Conservation (phyloP, 1,140 invertebrate species). For the Phenacoccus solenopsis region DNA sequence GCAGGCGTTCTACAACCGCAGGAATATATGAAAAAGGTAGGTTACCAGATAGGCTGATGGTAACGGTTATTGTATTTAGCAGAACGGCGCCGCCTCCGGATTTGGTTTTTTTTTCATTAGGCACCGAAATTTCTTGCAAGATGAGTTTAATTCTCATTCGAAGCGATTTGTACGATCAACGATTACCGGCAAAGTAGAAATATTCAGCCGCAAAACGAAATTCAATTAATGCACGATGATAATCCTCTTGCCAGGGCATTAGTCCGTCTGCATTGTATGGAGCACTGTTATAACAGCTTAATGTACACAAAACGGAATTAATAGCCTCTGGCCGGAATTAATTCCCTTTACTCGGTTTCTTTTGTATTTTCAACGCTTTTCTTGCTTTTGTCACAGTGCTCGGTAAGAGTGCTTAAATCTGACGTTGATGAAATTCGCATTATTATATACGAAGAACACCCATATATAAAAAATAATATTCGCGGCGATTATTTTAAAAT, state of each 20-base stretch:
- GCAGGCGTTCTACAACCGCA: too few species aligned
- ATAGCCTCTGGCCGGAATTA: constrained; percentile 14
- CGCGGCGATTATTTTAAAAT: too few species aligned
- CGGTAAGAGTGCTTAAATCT: background rate
- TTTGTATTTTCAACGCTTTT: background rate
- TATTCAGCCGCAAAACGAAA: background rate
- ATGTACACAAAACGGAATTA: constrained; percentile 13
- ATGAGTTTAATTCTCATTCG: background rate
- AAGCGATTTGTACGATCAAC: background rate
- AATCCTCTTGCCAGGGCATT: background rate
- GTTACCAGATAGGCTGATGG: too few species aligned
- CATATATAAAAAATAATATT: too few species aligned
- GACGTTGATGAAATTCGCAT: background rate
- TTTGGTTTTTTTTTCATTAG: too few species aligned
- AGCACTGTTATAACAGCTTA: constrained; percentile 7
- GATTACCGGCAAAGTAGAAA: background rate
- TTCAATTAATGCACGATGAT: constrained; percentile 6
- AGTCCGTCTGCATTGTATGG: background rate
- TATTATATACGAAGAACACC: too few species aligned
- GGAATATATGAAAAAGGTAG: too few species aligned
- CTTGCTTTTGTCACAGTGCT: background rate
- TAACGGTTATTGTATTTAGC: too few species aligned
- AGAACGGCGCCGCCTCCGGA: too few species aligned
- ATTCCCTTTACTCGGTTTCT: background rate
- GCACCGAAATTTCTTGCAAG: background rate